Evolutionary conservation across 2,888 invertebrate species (phyloP).

Genomic region (Leucania comma): DNA sequence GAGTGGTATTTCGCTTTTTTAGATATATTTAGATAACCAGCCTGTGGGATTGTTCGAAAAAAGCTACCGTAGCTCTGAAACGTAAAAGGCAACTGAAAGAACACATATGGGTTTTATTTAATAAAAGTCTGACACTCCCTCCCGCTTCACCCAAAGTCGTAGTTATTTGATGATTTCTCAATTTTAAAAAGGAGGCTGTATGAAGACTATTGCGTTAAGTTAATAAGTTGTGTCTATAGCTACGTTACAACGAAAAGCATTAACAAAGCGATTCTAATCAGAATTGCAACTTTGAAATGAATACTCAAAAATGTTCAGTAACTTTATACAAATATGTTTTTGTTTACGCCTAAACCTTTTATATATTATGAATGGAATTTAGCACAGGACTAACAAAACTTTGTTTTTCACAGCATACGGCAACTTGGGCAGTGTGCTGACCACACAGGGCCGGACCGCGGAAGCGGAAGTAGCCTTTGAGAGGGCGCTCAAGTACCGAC

Average conservation of each 20-base stretch:
- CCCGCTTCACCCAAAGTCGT: too few relatives aligned
- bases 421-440: conserved; percentile 98
- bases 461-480: conserved; percentile 98
- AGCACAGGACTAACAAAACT: conserved; percentile 50
- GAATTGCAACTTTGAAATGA: background rate
- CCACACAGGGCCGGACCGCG: conserved; percentile 95
- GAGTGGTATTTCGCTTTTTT: too few relatives aligned
- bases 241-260: background rate
- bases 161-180: too few relatives aligned
- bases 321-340: background rate
- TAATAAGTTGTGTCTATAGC: background rate
- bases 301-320: background rate
- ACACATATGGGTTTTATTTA: too few relatives aligned
- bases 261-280: background rate
- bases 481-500: conserved; percentile 96
- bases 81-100: too few relatives aligned
- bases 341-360: background rate
- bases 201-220: too few relatives aligned
- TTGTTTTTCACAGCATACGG: conserved; percentile 95
- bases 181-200: too few relatives aligned
- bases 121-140: too few relatives aligned
- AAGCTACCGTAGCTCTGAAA: too few relatives aligned
- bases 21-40: too few relatives aligned
- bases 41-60: too few relatives aligned
- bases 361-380: conserved; percentile 34